Evolutionary conservation across 2,888 invertebrate species (phyloP).

Genomic region (Nemotelus nigrinus): DNA sequence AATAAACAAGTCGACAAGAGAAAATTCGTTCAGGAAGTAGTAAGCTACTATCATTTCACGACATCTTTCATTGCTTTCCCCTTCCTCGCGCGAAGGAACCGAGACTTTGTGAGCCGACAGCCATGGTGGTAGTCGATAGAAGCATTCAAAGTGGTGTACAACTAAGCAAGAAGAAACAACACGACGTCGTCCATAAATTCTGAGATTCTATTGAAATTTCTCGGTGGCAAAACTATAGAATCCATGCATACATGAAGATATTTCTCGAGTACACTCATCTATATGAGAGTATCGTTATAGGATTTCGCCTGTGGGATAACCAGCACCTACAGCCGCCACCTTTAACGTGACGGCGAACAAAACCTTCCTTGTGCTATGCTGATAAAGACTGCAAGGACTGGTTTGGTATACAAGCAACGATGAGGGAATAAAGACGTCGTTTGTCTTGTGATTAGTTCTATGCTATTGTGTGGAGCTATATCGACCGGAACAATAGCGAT

Average conservation of each 20-base stretch:
- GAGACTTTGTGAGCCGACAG: neutral
- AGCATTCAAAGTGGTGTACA: neutral
- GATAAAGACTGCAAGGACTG: constrained; percentile 22
- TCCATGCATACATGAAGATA: neutral
- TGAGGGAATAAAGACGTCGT: constrained; percentile 7
- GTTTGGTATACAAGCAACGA: neutral
- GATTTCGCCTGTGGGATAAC: neutral
- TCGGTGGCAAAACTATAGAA: neutral
- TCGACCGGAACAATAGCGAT: constrained; percentile 27
- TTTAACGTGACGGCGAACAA: neutral
- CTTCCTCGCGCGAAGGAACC: neutral
- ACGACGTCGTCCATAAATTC: constrained; percentile 23
- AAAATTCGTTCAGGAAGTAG: constrained; percentile 20
- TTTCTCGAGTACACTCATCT: neutral
- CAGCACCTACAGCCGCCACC: neutral
- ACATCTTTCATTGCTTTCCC: neutral
- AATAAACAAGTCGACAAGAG: constrained; percentile 32
- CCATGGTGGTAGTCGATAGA: neutral
- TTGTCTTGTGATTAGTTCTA: constrained; percentile 39
- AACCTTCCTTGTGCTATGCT: neutral
- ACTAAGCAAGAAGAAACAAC: neutral
- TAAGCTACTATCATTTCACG: neutral
- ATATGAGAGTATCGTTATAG: neutral
- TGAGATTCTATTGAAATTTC: neutral
- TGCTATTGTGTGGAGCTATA: constrained; percentile 32